phyloP scores from a whole-genome alignment of 2,113 vertebrate genomes.

The Cariama cristata region DNA sequence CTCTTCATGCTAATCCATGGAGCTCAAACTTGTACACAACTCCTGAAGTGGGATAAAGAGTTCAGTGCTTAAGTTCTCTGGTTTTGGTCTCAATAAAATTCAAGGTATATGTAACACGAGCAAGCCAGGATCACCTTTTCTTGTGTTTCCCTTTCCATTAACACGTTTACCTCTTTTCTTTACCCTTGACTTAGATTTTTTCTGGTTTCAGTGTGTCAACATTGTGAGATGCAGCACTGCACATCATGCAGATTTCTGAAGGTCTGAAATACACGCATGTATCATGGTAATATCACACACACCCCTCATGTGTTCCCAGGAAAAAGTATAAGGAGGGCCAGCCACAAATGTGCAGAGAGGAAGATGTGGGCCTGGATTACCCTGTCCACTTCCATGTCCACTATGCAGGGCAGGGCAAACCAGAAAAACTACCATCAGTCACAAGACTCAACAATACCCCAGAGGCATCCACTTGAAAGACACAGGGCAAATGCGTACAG shows the following conservation, averaged over 20 bases:
- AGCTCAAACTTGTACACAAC: background rate
- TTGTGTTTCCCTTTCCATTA: background rate
- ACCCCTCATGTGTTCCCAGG: accelerated
- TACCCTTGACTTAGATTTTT: accelerated
- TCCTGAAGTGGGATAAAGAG: background rate
- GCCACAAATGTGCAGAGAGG: background rate
- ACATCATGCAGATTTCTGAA: background rate
- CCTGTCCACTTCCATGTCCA: background rate
- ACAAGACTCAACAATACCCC: background rate
- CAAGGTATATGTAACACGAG: background rate
- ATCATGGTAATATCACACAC: accelerated
- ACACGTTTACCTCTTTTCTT: background rate
- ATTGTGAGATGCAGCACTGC: background rate
- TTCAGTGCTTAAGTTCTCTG: background rate
- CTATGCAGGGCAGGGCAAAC: background rate
- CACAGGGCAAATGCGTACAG: background rate
- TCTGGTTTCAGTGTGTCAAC: background rate
- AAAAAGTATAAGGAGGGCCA: background rate
- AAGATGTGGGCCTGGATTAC: background rate
- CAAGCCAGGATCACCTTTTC: background rate
- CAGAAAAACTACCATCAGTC: background rate
- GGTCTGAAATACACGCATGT: background rate
- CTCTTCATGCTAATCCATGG: background rate
- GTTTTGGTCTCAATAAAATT: background rate
- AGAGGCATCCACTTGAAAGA: background rate